Evolutionary conservation across 2,888 invertebrate genomes (phyloP), one percentile per base, ranked within the genome.

Genomic region (Ptychoptera albimana): DNA sequence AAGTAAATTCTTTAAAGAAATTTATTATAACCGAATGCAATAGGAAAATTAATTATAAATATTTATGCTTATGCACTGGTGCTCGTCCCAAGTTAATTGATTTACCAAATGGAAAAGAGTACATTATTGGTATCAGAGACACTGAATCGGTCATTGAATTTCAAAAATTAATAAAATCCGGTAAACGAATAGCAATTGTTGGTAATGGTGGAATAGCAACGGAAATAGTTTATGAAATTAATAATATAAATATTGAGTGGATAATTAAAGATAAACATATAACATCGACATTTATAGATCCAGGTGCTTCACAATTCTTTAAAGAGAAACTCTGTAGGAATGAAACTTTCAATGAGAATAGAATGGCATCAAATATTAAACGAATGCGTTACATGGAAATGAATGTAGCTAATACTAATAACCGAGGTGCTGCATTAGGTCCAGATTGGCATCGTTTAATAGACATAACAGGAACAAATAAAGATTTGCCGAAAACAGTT

Each of bases 131-230:
- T 3, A 92, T 97, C 49, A 73, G 96, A 54, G 96, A 97, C 58
- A 94, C 92, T 1, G 92, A 96, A 60, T 93, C 94, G 9, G 91
- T 94, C 0, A 68, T 75, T 54, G 74, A 76, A 47, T 82, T 96
- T 56, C 77, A 86, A 54, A 61, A 74, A 29, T 77, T 75, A 57
- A 64, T 98, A 9, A 64, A 68, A 45, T 63, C 67, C 45, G 77
- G 91, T 0, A 74, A 74, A 39, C 77, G 74, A 62, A 74, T 98
- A 55, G 64, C 87, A 0, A 72, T 98, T 38, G 76, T 97, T 42
- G 98, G 98, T 8, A 98, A 98, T 72, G 98, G 98, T 31, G 98
- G 98, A 11, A 98, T 98, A 57, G 98, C 98, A 37, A 94, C 93
- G 36, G 98, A 98, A 71, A 70, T 98, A 52, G 85, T 89, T 44